These are phyloP conservation scores for Odontothrips loti DNA, from an alignment of 2,888 invertebrate genomes.

Conservation along the genomic window DNA sequence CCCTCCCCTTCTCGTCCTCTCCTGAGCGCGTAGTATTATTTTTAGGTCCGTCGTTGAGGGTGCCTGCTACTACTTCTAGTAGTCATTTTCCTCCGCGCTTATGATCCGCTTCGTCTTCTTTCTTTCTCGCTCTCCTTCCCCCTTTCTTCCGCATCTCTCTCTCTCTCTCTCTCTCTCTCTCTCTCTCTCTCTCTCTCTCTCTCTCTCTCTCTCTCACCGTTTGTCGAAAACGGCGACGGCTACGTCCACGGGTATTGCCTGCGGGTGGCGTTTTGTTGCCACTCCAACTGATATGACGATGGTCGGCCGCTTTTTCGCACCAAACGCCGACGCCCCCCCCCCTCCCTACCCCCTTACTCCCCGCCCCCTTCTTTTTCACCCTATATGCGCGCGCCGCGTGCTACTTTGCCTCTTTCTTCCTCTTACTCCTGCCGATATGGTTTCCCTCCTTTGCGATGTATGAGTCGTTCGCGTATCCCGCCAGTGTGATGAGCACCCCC, in stretches of 20 bases:
- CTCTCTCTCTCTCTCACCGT: not conserved
- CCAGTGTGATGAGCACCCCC: too few relatives aligned
- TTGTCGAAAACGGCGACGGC: not conserved
- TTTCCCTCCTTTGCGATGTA: too few relatives aligned
- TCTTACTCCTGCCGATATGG: too few relatives aligned
- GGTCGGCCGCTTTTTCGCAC: not conserved
- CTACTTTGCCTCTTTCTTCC: too few relatives aligned
- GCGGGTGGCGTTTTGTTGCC: slow-evolving; percentile 4
- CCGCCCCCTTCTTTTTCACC: not conserved
- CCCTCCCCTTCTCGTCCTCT: not conserved
- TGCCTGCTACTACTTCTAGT: not conserved
- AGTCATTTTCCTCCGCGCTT: not conserved
- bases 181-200: too few relatives aligned
- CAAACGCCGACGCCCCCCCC: not conserved
- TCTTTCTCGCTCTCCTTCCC: too few relatives aligned
- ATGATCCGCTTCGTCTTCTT: not conserved
- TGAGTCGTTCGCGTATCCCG: too few relatives aligned
- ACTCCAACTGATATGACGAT: slow-evolving; percentile 17
- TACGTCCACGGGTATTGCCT: not conserved
- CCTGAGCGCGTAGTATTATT: not conserved
- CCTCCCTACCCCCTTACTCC: not conserved
- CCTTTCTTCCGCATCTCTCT: too few relatives aligned
- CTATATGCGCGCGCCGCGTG: not conserved
- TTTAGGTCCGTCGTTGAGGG: too few relatives aligned
- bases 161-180: not conserved